Base-by-base conservation (phyloP, 2,888 invertebrate species). In the Aphodius sticticus region DNA sequence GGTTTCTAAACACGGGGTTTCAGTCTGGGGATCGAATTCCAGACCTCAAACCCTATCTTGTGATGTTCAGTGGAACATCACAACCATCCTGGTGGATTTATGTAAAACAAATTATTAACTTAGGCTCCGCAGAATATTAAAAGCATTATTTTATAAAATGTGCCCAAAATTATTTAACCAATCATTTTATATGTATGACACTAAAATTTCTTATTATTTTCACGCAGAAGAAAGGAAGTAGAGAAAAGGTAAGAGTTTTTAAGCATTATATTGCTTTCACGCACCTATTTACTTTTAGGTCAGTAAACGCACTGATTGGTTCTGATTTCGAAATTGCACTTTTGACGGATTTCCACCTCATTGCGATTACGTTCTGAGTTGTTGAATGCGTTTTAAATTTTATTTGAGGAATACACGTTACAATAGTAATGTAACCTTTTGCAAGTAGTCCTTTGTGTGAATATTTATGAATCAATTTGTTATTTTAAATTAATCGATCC, bases 151-250 rank as follows among this genome's bases (percentile, higher is more conserved):
- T 53, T 12, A 53, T 3, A 2, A 53, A 53, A 53, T 53, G 7
- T 53, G 12, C 7, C 26, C 53, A 53, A 53, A 53, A 53, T 12
- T 53, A 12, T 53, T 53, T 53, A 12, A 53, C 7, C 12, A 53
- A 53, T 53, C 53, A 7, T 53, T 53, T 53, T 53, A 53, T 26
- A 26, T 26, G 12, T 53, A 12, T 53, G 53, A 53, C 12, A 53
- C 53, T 53, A 53, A 53, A 53, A 53, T 53, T 53, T 53, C 53
- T 53, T 53, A 53, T 53, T 78, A 69, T 80, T 82, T 81, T 72
- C 86, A 86, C 88, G 86, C 93, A 95, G 95, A 96, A 95, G 93
- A 95, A 95, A 91, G 95, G 95, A 91, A 95, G 95, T 91, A 93
- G 95, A 89, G 95, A 96, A 89, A 95, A 95, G 95, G 95, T 95